Evolutionary conservation across 2,797 vertebrate genomes (phyloP).

Genomic region (Mormyrus hasselquistii): DNA sequence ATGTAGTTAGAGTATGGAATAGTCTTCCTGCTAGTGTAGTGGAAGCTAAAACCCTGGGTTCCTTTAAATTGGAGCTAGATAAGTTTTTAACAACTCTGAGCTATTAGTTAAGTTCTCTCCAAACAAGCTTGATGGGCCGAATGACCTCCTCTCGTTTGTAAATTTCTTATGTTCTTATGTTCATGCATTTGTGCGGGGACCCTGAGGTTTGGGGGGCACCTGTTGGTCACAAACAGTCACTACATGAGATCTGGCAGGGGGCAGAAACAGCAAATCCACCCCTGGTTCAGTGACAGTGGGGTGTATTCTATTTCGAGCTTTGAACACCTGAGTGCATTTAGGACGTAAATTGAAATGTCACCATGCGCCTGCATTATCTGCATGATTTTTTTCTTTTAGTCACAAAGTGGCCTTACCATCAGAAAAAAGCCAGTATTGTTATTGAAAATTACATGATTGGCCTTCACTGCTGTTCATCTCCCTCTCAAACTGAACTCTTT

Average conservation of each 20-base stretch:
- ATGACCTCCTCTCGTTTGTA: too few species aligned
- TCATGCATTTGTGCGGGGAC: neutral
- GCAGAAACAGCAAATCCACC: neutral
- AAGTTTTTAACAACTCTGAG: too few species aligned
- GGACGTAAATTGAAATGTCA: neutral
- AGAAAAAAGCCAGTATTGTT: neutral
- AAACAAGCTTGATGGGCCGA: too few species aligned
- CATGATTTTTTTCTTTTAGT: neutral
- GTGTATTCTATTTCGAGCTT: neutral
- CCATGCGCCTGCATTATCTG: neutral
- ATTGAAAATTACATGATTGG: neutral
- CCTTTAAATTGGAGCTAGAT: too few species aligned
- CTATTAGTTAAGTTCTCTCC: too few species aligned
- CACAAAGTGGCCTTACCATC: neutral
- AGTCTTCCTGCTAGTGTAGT: too few species aligned
- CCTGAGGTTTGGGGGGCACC: neutral
- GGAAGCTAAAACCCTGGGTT: too few species aligned
- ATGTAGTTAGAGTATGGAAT: too few species aligned
- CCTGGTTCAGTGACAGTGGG: neutral
- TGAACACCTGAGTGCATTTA: neutral
- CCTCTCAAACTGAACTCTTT: neutral
- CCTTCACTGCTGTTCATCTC: neutral
- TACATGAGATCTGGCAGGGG: neutral
- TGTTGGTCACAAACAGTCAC: neutral
- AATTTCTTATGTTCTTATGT: too few species aligned